These are phyloP conservation scores for Aelia acuminata DNA, from an alignment of 2,888 invertebrate species.

Conservation along the genomic window DNA sequence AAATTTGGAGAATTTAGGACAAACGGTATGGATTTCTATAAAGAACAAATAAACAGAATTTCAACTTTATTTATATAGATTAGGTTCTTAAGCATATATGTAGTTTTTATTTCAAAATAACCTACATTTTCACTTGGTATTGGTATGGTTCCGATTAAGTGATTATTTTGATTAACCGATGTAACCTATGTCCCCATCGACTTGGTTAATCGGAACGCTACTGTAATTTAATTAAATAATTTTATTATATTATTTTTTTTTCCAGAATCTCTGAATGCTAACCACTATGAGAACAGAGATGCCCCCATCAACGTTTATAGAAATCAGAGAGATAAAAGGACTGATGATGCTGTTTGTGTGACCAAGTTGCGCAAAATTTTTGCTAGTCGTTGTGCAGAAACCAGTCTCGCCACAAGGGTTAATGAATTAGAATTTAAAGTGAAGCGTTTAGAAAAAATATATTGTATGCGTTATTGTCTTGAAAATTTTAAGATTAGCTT, in stretches of 20 bases:
- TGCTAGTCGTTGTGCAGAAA: background rate
- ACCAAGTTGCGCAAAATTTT: background rate
- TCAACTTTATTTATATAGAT: too few relatives aligned
- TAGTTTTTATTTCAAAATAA: too few relatives aligned
- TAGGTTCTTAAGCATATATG: too few relatives aligned
- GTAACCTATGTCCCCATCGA: too few relatives aligned
- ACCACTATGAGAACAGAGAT: background rate
- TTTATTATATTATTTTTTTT: background rate
- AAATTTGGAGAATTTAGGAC: too few relatives aligned
- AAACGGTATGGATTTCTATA: too few relatives aligned
- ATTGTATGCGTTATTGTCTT: background rate
- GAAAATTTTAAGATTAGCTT: background rate
- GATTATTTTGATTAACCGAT: too few relatives aligned
- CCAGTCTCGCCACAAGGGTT: background rate
- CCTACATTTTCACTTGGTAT: too few relatives aligned
- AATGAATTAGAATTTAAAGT: background rate
- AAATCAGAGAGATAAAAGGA: background rate
- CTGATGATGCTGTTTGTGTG: background rate
- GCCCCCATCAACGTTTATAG: background rate
- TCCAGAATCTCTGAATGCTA: background rate
- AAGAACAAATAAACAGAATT: too few relatives aligned
- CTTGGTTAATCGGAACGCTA: too few relatives aligned
- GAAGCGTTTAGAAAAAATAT: constrained; percentile 25
- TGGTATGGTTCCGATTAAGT: too few relatives aligned
- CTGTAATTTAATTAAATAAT: too few relatives aligned